These are phyloP conservation scores for Sycophaga agraensis DNA, from an alignment of 1,140 invertebrate genomes.

Conservation along the genomic window DNA sequence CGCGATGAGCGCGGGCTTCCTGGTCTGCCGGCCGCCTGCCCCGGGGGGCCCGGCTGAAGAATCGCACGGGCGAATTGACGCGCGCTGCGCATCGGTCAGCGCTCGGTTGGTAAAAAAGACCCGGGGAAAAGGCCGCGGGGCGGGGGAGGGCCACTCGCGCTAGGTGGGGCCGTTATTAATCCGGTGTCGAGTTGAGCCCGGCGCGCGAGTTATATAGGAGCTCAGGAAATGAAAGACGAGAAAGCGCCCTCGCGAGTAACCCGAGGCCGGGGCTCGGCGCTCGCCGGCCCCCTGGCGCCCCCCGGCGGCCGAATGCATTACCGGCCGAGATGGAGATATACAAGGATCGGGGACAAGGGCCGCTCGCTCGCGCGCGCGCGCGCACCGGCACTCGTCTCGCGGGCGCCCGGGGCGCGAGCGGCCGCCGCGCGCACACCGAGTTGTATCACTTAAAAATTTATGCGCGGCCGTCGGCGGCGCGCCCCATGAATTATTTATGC, in stretches of 20 bases:
- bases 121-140: not conserved
- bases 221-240: conserved; percentile 61
- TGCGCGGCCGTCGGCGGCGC: not conserved
- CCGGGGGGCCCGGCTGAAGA: not conserved
- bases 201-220: conserved; percentile 60
- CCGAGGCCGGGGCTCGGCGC: conserved; percentile 9
- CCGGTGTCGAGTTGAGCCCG: conserved; percentile 59
- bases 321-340: conserved; percentile 34
- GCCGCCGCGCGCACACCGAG: not conserved
- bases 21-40: too few species aligned
- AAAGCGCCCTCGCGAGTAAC: conserved; percentile 44
- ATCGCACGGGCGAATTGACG: conserved; percentile 10
- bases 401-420: not conserved
- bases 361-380: not conserved
- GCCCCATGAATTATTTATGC: conserved; percentile 26
- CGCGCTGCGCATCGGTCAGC: not conserved
- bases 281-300: too few species aligned
- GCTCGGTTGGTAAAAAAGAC: not conserved
- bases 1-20: too few species aligned
- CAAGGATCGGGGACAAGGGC: conserved; percentile 35
- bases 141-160: conserved; percentile 23
- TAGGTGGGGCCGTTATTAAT: conserved; percentile 59
- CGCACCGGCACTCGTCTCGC: not conserved
- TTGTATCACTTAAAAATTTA: conserved; percentile 21
- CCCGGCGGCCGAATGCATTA: not conserved